Percentiles rank a stretch among this genome's conserved stretches.
Conservation (phyloP, 2,113 vertebrate species). For the Murina feae region DNA sequence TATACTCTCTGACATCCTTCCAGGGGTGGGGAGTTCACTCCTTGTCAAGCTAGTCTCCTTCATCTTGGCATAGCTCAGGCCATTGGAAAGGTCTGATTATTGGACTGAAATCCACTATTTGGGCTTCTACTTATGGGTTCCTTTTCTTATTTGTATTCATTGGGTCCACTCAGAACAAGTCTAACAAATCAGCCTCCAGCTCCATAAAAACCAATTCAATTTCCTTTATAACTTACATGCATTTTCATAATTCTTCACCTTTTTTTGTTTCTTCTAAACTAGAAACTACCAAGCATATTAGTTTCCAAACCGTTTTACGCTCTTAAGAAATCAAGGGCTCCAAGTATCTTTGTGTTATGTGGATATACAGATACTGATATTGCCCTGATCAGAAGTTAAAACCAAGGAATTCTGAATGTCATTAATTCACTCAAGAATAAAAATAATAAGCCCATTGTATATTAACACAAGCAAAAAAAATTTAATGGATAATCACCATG, state of each 20-base stretch:
- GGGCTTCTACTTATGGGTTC: not conserved
- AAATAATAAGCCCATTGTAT: not conserved
- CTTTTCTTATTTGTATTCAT: not conserved
- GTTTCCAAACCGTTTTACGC: not conserved
- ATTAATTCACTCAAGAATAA: not conserved
- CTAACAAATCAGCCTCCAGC: not conserved
- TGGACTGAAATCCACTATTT: not conserved
- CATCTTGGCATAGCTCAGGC: not conserved
- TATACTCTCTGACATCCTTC: not conserved
- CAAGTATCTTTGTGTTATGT: not conserved
- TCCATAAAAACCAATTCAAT: not conserved
- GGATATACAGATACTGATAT: not conserved
- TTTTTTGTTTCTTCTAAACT: not conserved
- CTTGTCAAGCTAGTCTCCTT: not conserved
- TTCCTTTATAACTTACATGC: not conserved
- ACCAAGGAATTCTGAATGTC: not conserved
- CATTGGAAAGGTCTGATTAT: not conserved
- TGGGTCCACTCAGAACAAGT: not conserved
- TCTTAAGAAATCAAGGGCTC: not conserved
- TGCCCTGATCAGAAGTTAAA: slow-evolving; percentile 12
- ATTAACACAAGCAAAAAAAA: not conserved
- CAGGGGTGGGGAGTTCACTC: not conserved
- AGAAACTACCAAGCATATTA: not conserved
- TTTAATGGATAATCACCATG: not conserved
- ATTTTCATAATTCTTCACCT: not conserved